A percentile compares a stretch with the other conserved stretches of the same genome.
Conservation (phyloP, 2,888 invertebrate genomes). For the Nycteola revayana region DNA sequence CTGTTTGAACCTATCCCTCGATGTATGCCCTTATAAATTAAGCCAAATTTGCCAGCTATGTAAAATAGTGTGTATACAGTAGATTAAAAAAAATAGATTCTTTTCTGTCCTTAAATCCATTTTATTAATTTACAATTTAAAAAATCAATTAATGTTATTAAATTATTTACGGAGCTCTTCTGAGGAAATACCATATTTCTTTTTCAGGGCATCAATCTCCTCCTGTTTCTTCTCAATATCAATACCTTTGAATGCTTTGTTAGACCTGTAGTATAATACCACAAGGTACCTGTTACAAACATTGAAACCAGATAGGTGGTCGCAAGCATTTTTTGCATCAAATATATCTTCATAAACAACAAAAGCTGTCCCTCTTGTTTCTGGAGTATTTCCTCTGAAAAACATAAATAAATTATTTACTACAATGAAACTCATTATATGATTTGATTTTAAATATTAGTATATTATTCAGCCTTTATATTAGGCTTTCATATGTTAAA, state of each 20-base stretch:
- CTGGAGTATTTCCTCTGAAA: slow-evolving; percentile 96
- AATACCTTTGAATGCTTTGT: slow-evolving; percentile 97
- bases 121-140: too few species aligned
- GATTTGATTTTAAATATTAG: too few species aligned
- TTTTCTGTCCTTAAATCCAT: too few species aligned
- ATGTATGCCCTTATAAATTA: too few species aligned
- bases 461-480: too few species aligned
- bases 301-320: slow-evolving; percentile 99
- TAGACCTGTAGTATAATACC: slow-evolving; percentile 98
- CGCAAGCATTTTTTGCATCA: slow-evolving; percentile 99
- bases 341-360: slow-evolving; percentile 99
- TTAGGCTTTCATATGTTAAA: too few species aligned
- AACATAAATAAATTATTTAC: slow-evolving; percentile 7
- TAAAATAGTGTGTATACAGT: too few species aligned
- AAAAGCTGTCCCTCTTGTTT: slow-evolving; percentile 99
- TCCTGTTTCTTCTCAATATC: slow-evolving; percentile 98
- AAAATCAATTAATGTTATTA: too few species aligned
- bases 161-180: slow-evolving; percentile 74
- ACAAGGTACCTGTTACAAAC: slow-evolving; percentile 99
- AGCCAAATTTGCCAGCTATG: too few species aligned
- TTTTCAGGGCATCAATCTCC: slow-evolving; percentile 96
- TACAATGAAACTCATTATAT: not conserved
- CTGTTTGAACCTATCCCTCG: too few species aligned
- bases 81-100: too few species aligned
- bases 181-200: slow-evolving; percentile 92